Evolutionary conservation across 2,113 vertebrate species (phyloP).

Genomic region (Romanogobio albipinnatus): DNA sequence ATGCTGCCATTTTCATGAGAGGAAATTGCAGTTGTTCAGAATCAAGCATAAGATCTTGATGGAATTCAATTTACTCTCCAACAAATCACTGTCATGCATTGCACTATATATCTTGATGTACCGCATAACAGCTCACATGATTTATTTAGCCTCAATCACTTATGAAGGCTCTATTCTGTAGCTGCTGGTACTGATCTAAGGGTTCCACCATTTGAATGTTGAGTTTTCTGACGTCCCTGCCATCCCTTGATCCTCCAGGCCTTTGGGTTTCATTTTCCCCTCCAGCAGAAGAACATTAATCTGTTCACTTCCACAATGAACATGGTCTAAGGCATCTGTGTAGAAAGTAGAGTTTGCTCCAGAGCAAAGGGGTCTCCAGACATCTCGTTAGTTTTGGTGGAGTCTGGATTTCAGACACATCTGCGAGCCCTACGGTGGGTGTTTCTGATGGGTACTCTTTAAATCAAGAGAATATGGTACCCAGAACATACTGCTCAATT

Average conservation of each 20-base stretch:
- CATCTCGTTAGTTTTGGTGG: constrained; percentile 49
- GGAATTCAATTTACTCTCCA: neutral
- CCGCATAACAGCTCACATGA: neutral
- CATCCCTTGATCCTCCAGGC: neutral
- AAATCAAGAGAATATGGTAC: neutral
- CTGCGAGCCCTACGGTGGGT: constrained; percentile 2
- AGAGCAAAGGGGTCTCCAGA: constrained; percentile 49
- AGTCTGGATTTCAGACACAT: constrained; percentile 40
- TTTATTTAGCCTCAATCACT: constrained; percentile 28
- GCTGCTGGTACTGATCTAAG: neutral
- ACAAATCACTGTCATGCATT: neutral
- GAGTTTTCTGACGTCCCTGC: neutral
- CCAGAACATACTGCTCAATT: neutral
- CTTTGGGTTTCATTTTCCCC: neutral
- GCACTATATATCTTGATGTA: neutral
- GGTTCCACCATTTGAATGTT: too few relatives aligned
- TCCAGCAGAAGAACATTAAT: constrained; percentile 6
- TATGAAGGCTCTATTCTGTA: constrained; percentile 9
- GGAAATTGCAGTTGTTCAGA: neutral
- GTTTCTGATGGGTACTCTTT: constrained; percentile 20
- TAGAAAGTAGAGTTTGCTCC: constrained; percentile 2
- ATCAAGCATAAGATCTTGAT: neutral
- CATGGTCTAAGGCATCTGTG: constrained; percentile 9
- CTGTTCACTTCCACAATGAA: constrained; percentile 10
- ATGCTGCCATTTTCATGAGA: neutral